Evolutionary conservation across 2,888 invertebrate species (phyloP).

Genomic region (Laspeyria flexula): DNA sequence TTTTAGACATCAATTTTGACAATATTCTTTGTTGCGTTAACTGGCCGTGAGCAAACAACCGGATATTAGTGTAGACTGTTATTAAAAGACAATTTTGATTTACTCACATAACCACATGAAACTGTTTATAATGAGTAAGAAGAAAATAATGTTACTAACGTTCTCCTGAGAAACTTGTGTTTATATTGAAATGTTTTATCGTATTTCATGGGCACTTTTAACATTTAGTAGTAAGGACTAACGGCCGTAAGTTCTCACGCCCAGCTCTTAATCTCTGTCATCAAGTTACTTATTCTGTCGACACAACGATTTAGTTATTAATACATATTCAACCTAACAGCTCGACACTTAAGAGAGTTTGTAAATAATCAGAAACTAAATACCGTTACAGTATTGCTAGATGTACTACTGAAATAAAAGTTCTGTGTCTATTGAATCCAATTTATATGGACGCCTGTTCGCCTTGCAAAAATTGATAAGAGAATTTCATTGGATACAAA

Average conservation of each 20-base stretch:
- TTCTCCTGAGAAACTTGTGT: not conserved
- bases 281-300: constrained; percentile 59
- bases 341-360: not conserved
- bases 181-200: not conserved
- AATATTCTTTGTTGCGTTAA: constrained; percentile 29
- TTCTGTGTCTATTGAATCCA: too few species aligned
- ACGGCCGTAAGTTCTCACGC: constrained; percentile 59
- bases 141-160: not conserved
- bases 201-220: constrained; percentile 1
- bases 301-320: constrained; percentile 43
- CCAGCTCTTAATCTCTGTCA: constrained; percentile 51
- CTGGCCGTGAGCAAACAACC: constrained; percentile 27
- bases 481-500: too few species aligned
- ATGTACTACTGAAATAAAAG: too few species aligned
- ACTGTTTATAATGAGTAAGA: not conserved
- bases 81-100: constrained; percentile 12
- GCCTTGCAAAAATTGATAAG: too few species aligned
- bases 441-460: too few species aligned
- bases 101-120: not conserved
- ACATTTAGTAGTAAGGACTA: constrained; percentile 3
- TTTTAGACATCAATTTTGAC: constrained; percentile 37
- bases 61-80: constrained; percentile 31
- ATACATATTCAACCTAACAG: constrained; percentile 1
- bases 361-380: not conserved
- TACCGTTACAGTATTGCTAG: not conserved